Evolutionary conservation across 2,797 vertebrate species (phyloP), one percentile per base, ranked within the genome.

Genomic region (Lepilemur ruficaudatus): DNA sequence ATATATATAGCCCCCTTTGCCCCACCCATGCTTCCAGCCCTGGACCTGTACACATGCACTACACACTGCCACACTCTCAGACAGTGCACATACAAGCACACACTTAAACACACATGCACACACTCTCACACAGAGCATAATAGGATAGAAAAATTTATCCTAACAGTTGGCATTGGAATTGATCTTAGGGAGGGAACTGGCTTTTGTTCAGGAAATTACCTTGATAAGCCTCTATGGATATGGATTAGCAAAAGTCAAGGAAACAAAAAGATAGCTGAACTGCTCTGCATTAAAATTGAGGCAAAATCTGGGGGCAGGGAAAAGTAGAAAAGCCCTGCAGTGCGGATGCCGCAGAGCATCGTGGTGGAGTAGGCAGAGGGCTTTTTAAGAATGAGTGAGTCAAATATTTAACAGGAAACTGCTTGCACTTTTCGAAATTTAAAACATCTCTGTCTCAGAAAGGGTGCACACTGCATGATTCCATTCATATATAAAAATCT

Each of bases 181-280:
- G 89, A 92, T 94, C 92, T 95, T 65, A 80, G 70, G 81, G 86
- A 94, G 32, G 89, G 70, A 94, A 75, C 52, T 41, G 46, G 81
- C 89, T 97, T 96, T 96, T 96, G 87, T 96, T 96, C 83, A 32
- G 84, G 89, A 97, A 97, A 96, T 95, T 95, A 93, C 95, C 95
- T 90, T 90, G 95, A 88, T 97, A 93, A 94, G 30, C 94, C 96
- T 97, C 95, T 88, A 48, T 94, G 84, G 93, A 90, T 81, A 88
- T 84, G 88, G 92, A 96, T 95, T 93, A 93, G n/a, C 67, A 65
- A 92, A 94, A 95, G 92, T 92, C 92, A 94, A 82, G 81, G 92
- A 90, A 91, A 93, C 76, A 76, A 75, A 96, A 86, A 94, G 73
- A 87, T 50, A 52, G 28, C 55, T 61, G 41, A 79, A 69, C 2